Percentiles rank a stretch among this genome's conserved stretches.
phyloP scores from a whole-genome alignment of 2,797 vertebrate species.

The Tokudaia muenninki region DNA sequence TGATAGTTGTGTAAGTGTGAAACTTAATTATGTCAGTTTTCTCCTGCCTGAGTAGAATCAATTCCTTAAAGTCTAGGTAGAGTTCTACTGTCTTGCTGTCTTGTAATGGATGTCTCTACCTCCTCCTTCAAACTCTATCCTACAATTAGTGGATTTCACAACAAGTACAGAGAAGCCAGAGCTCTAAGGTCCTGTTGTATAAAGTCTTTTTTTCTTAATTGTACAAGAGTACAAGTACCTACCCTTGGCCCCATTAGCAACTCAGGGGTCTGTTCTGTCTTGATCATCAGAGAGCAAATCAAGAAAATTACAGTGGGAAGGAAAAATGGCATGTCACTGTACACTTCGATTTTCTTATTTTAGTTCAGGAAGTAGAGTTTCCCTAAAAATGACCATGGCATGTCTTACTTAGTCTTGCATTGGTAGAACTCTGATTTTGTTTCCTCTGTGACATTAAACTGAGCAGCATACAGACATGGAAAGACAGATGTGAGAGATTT shows the following conservation, averaged over 20 bases:
- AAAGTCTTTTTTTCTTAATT: conserved; percentile 67
- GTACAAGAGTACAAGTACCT: conserved; percentile 63
- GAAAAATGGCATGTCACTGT: conserved; percentile 9
- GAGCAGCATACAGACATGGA: not conserved
- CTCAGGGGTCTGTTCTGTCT: conserved; percentile 64
- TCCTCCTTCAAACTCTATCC: conserved; percentile 8
- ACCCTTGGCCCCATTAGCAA: conserved; percentile 56
- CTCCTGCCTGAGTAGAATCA: conserved; percentile 63
- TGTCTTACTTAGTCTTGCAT: conserved; percentile 31
- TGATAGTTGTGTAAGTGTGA: conserved; percentile 77
- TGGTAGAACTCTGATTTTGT: conserved; percentile 52
- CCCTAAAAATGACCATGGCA: conserved; percentile 15
- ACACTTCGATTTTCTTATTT: conserved; percentile 48
- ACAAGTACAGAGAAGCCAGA: conserved; percentile 62
- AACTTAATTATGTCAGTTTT: conserved; percentile 69
- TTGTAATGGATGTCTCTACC: conserved; percentile 52
- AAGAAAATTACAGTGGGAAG: conserved; percentile 57
- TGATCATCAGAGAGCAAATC: conserved; percentile 57
- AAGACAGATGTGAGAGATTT: conserved; percentile 41
- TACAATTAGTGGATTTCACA: conserved; percentile 49
- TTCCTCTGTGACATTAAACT: conserved; percentile 30
- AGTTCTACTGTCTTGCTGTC: conserved; percentile 62
- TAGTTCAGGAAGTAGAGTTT: conserved; percentile 43
- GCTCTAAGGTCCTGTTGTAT: conserved; percentile 39
- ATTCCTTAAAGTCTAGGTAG: conserved; percentile 70